Percentiles rank a stretch among this genome's conserved stretches.
phyloP scores from a whole-genome alignment of 2,888 invertebrate species.

The Psococerastis gibbosa region DNA sequence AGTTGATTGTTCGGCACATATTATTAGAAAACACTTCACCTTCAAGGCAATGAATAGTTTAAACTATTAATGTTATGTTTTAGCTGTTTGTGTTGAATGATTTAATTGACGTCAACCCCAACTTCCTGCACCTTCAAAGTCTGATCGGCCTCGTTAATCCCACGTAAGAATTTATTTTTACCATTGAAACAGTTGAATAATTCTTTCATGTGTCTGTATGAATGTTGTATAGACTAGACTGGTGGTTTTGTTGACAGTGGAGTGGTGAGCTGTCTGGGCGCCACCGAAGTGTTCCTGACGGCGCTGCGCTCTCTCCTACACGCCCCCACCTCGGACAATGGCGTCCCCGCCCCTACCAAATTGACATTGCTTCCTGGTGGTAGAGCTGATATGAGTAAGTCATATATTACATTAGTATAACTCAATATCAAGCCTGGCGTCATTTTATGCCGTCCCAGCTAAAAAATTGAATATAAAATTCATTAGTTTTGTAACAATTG shows the following conservation, averaged over 20 bases:
- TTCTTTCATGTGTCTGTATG: not conserved
- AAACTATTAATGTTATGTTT: constrained; percentile 15
- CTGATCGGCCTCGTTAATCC: constrained; percentile 42
- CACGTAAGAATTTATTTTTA: constrained; percentile 32
- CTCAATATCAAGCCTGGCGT: too few relatives aligned
- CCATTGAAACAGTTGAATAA: constrained; percentile 16
- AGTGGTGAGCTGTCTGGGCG: not conserved
- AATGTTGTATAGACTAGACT: not conserved
- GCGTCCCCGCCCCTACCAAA: not conserved
- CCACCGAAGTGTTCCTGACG: not conserved
- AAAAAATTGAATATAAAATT: too few relatives aligned
- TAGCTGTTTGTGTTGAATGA: constrained; percentile 48
- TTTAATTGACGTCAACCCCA: constrained; percentile 40
- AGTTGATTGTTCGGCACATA: too few relatives aligned
- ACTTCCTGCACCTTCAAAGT: constrained; percentile 36
- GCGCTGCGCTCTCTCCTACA: not conserved
- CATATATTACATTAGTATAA: too few relatives aligned
- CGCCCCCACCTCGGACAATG: not conserved
- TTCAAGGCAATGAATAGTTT: too few relatives aligned
- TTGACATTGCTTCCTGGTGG: not conserved
- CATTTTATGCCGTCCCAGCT: too few relatives aligned
- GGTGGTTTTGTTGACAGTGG: not conserved
- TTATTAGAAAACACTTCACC: too few relatives aligned
- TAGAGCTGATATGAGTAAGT: not conserved
- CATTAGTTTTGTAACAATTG: too few relatives aligned